Base-by-base conservation (phyloP, 2,888 invertebrate species). In the Tridacna crocea region DNA sequence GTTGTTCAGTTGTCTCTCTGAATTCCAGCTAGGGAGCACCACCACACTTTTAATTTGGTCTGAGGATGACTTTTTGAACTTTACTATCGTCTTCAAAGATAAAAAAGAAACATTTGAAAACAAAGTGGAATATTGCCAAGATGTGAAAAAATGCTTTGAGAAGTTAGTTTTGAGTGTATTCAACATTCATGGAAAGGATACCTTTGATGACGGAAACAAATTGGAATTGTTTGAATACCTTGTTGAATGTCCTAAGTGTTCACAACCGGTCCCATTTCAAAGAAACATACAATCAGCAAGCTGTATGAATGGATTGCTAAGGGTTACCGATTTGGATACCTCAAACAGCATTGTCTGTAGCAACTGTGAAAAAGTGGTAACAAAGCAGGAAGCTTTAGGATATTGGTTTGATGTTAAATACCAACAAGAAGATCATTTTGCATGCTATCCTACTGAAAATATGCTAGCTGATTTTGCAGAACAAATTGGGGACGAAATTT, bases 181-280 rank as follows among this genome's bases (percentile, higher is more conserved):
- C 22, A 66, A n/a, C n/a, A 46, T 66, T n/a, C 66, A 66, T 36
- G 13, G 11, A 0, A 66, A 66, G n/a, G 66, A 46, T 4, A 36
- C 46, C 0, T 66, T 46, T 46, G n/a, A 15, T 36, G 27, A 36
- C 4, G 3, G n/a, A 1, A 66, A 46, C 46, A 46, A 19, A 11
- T 6, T n/a, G 0, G 46, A 66, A 19, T 46, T 66, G 66, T 66
- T n/a, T 46, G 66, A 66, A 19, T 46, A 17, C 0, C 8, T 17
- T 6, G 46, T 66, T n/a, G 46, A 66, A 66, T 66, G 66, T n/a
- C 66, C 46, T 10, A 19, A n/a, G 46, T 66, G 66, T 66, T 10
- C 13, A 22, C 46, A 66, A 2, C 66, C 46, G 6, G n/a, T n/a
- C 6, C 66, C 66, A 15, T 66, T 66, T 66, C 46, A 66, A 4